Evolutionary conservation across 2,888 invertebrate species (phyloP), one percentile per base, ranked within the genome.

Genomic region (Machimus atricapillus): DNA sequence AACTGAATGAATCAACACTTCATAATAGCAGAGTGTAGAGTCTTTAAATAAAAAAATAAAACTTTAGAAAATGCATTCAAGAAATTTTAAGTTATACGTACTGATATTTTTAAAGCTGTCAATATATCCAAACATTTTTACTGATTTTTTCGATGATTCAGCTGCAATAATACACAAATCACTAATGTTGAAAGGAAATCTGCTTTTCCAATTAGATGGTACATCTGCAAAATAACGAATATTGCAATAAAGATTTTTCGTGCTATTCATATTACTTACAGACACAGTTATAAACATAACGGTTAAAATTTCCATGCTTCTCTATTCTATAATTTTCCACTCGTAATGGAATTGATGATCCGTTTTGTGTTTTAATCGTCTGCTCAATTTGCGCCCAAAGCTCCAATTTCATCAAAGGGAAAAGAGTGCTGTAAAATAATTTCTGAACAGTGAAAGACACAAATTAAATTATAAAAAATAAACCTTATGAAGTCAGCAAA

Each of bases 401-500:
- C 76, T 92, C 92, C 19, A 92, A 77, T 89, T 91, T 92, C 90
- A 92, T 90, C 2, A 92, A 88, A 0, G 92, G 91, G 74, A 91
- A 88, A 43, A 92, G 52, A 14, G 90, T 91, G 23, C 92, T 92
- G 19, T 16, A 90, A 89, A 56, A 23, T 19, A 40, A 23, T 78
- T 16, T 19, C 23, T 40, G n/a, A 27, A 23, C n/a, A 46, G 23
- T 8, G 12, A 23, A 12, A 12, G 0, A 23, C 12, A 23, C 0
- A n/a, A 40, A 40, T 27, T 12, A 46, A 46, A 66, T 8, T 73
- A 91, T 92, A 19, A 19, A n/a, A 5, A 7, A 56, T 19, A 56
- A 56, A 94, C 94, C 93, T 92, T 78, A 93, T 92, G 91, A 96
- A 96, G 88, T 95, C 94, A 12, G 93, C 92, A 89, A 94, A 95